phyloP scores from a whole-genome alignment of 1,140 invertebrate genomes.

The Eumeta japonica region DNA sequence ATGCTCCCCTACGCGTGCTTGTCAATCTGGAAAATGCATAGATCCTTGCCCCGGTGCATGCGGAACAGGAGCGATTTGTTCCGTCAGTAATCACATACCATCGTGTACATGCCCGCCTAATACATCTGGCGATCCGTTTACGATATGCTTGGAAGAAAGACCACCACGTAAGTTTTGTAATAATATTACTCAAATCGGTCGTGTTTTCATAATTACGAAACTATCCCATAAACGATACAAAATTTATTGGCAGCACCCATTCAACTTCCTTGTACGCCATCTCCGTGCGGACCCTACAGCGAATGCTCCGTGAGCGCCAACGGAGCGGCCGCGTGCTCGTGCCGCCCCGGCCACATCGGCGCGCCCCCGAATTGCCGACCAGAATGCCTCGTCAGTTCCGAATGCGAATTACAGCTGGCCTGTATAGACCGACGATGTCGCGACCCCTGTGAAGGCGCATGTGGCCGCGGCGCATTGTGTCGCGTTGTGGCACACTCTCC shows the following conservation, averaged over 20 bases:
- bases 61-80: constrained; percentile 68
- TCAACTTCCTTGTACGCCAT: constrained; percentile 66
- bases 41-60: constrained; percentile 75
- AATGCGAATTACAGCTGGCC: constrained; percentile 65
- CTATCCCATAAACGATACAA: too few relatives aligned
- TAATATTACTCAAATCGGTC: constrained; percentile 2
- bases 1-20: constrained; percentile 66
- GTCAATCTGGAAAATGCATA: constrained; percentile 71
- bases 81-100: constrained; percentile 70
- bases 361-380: constrained; percentile 71
- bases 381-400: constrained; percentile 68
- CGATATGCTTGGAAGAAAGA: constrained; percentile 62
- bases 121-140: constrained; percentile 71
- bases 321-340: constrained; percentile 68
- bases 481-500: constrained; percentile 81
- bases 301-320: constrained; percentile 66
- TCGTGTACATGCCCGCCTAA: constrained; percentile 69
- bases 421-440: constrained; percentile 65
- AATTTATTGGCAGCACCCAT: not conserved
- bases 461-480: constrained; percentile 76
- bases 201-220: constrained; percentile 17
- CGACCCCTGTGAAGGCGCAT: constrained; percentile 72
- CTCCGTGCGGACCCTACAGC: constrained; percentile 76
- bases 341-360: constrained; percentile 68
- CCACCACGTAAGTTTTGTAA: constrained; percentile 47